These are phyloP conservation scores for Phalanger gymnotis DNA, from an alignment of 2,797 vertebrate genomes.

Conservation along the genomic window DNA sequence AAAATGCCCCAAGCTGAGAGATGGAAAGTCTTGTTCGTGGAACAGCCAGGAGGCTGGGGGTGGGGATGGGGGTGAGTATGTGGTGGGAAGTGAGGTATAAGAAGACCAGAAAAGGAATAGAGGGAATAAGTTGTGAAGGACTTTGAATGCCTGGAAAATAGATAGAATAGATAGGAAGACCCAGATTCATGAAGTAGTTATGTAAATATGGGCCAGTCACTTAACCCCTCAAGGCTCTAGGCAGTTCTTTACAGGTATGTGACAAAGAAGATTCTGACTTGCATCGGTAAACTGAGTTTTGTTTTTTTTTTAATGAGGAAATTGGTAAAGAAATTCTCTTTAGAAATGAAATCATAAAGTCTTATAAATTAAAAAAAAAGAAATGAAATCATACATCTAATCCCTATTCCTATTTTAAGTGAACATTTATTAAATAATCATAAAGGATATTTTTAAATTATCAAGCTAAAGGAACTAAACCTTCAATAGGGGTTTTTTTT, in stretches of 20 bases:
- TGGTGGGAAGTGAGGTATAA: not conserved
- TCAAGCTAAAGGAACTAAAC: too few relatives aligned
- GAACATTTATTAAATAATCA: too few relatives aligned
- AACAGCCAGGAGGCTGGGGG: not conserved
- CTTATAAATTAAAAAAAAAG: too few relatives aligned
- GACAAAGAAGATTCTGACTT: not conserved
- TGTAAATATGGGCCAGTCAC: not conserved
- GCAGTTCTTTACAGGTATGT: not conserved
- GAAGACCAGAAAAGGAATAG: not conserved
- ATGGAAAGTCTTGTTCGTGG: not conserved
- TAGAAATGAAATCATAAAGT: not conserved
- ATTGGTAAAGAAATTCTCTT: not conserved
- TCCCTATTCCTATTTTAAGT: too few relatives aligned
- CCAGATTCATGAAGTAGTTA: not conserved
- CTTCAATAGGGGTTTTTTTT: too few relatives aligned
- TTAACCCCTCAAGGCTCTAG: not conserved
- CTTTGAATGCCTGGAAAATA: not conserved
- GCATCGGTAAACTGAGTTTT: not conserved
- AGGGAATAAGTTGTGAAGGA: not conserved
- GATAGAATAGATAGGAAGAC: not conserved
- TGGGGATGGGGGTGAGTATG: not conserved
- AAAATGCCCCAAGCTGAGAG: not conserved
- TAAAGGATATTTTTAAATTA: too few relatives aligned
- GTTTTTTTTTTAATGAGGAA: not conserved
- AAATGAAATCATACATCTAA: too few relatives aligned